phyloP scores from a whole-genome alignment of 2,797 vertebrate genomes.

The Paramormyrops hopkinsi region DNA sequence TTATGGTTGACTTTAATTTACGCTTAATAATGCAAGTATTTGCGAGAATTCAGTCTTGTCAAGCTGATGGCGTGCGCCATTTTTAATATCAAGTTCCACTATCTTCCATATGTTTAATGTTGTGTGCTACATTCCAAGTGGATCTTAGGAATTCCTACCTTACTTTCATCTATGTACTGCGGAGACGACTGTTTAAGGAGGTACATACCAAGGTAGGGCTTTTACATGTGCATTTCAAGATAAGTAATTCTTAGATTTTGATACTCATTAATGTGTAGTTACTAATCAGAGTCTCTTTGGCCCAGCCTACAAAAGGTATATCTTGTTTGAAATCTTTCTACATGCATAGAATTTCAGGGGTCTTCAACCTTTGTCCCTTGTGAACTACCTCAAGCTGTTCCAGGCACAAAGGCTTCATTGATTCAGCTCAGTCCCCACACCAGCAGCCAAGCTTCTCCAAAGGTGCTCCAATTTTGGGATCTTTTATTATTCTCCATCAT shows the following conservation, averaged over 20 bases:
- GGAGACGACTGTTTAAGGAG: background rate
- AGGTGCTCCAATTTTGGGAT: slow-evolving; percentile 57
- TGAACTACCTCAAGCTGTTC: background rate
- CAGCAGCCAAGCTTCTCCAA: slow-evolving; percentile 69
- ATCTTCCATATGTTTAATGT: background rate
- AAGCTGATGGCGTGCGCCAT: background rate
- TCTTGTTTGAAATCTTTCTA: background rate
- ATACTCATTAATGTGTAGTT: background rate
- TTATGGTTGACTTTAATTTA: slow-evolving; percentile 11
- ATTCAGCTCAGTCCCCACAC: slow-evolving; percentile 70
- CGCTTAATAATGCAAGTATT: slow-evolving; percentile 20
- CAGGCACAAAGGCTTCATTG: background rate
- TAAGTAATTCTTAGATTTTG: background rate
- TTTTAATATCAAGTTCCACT: background rate
- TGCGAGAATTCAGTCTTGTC: background rate
- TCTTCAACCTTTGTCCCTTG: background rate
- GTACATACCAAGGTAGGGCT: background rate
- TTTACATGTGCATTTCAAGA: slow-evolving; percentile 13
- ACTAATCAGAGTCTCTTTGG: background rate
- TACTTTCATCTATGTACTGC: background rate
- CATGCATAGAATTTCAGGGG: background rate
- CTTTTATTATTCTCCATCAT: slow-evolving; percentile 67
- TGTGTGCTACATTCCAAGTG: background rate
- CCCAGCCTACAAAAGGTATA: background rate
- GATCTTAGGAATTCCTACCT: background rate